phyloP scores from a whole-genome alignment of 1,140 invertebrate genomes.

The Idris sp. region DNA sequence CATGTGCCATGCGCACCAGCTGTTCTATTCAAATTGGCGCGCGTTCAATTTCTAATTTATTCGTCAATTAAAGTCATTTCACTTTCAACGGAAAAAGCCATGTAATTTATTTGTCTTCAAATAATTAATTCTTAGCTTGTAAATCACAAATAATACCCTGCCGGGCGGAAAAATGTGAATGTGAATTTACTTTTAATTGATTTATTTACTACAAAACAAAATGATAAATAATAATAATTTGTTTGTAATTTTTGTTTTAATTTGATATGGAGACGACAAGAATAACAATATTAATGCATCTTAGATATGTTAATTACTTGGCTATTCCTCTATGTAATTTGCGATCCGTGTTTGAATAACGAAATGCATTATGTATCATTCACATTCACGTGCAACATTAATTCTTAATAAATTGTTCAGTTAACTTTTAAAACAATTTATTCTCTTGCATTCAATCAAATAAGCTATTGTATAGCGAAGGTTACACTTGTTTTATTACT shows the following conservation, averaged over 20 bases:
- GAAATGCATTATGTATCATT: slow-evolving; percentile 50
- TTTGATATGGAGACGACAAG: slow-evolving; percentile 21
- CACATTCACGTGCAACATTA: slow-evolving; percentile 22
- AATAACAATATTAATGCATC: slow-evolving; percentile 36
- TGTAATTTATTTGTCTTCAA: neutral
- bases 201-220: too few species aligned
- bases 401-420: slow-evolving; percentile 35
- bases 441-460: too few species aligned
- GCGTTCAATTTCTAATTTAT: slow-evolving; percentile 26
- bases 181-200: too few species aligned
- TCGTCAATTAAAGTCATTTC: slow-evolving; percentile 30
- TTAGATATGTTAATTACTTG: slow-evolving; percentile 30
- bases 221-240: too few species aligned
- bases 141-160: too few species aligned
- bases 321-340: slow-evolving; percentile 42
- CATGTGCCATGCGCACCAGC: slow-evolving; percentile 22
- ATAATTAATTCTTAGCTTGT: too few species aligned
- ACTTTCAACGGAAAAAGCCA: slow-evolving; percentile 12
- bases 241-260: too few species aligned
- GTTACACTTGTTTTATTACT: too few species aligned
- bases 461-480: too few species aligned
- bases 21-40: slow-evolving; percentile 31
- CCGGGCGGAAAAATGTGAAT: too few species aligned
- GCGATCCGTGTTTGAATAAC: slow-evolving; percentile 37
- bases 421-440: slow-evolving; percentile 32